Base-by-base conservation (phyloP, 1,140 invertebrate species). In the Chlorops oryzae region DNA sequence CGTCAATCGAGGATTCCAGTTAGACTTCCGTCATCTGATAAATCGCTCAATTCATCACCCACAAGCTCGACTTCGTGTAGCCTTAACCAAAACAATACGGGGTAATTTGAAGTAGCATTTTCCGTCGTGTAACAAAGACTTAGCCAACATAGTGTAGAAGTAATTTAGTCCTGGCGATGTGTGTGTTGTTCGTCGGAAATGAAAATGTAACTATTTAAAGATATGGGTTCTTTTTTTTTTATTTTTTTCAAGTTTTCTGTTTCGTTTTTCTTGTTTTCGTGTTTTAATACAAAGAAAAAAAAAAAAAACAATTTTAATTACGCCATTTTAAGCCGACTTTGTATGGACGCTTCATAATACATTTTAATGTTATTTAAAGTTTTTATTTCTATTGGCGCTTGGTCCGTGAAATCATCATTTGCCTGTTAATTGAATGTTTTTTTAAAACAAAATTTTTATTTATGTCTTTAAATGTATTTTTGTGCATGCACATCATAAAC, bases 1-100 rank as follows among this genome's bases (percentile, higher is more conserved):
- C 64, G 65, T 50, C 62, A 60, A 58, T 71, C 68, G 54, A 49
- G 63, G 61, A 71, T 71, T 52, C 68, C 68, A 55, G 63, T 71
- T 55, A 66, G 68, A 57, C 62, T 66, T 56, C 60, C 59, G 53
- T 59, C 58, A 59, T 61, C 59, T 47, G 62, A 63, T 58, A 63
- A 70, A 57, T 66, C 66, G 52, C 62, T 44, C 48, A 44, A 42
- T 22, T 46, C 62, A 59, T 67, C 64, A 59, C 64, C 64, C 50
- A 65, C 63, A 54, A 47, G 23, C 54, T 70, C 67, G 51, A 56
- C 56, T 47, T 58, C 60, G 46, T 50, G 38, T 46, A 44, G 47
- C 28, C 23, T 35, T 37, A 61, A 62, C 63, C 60, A 56, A 52
- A 63, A 51, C 55, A 68, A 58, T 56, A 66, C 65, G 56, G 67